Conservation (phyloP, 35 echinoderm and acorn worm species). For the Ophioderma brevispina region DNA sequence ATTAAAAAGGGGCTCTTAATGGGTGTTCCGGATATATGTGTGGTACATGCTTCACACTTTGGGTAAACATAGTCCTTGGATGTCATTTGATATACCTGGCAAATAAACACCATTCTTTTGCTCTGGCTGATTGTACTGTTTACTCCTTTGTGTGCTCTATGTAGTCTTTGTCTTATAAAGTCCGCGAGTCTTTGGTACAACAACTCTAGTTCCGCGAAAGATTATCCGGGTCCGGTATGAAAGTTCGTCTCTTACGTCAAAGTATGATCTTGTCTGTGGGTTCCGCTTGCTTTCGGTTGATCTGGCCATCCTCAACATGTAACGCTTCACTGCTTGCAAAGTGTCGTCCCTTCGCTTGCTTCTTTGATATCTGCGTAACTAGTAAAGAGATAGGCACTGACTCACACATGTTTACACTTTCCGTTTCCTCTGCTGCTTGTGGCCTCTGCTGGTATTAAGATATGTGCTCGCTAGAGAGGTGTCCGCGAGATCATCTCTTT, state of each 20-base stretch:
- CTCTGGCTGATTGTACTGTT: slow-evolving; percentile 53
- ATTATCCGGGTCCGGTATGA: slow-evolving; percentile 33
- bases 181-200: slow-evolving; percentile 37
- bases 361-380: not conserved
- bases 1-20: slow-evolving; percentile 19
- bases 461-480: slow-evolving; percentile 24
- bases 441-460: not conserved
- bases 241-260: slow-evolving; percentile 28
- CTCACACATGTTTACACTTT: slow-evolving; percentile 35
- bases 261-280: slow-evolving; percentile 31
- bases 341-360: slow-evolving; percentile 9
- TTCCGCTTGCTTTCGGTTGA: not conserved
- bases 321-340: slow-evolving; percentile 40
- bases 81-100: slow-evolving; percentile 52
- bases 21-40: not conserved
- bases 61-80: slow-evolving; percentile 56
- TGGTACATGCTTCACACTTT: slow-evolving; percentile 53
- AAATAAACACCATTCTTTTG: slow-evolving; percentile 65
- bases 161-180: slow-evolving; percentile 42
- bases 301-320: slow-evolving; percentile 40
- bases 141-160: slow-evolving; percentile 61
- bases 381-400: not conserved
- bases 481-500: too few relatives aligned
- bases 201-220: slow-evolving; percentile 46
- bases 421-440: slow-evolving; percentile 18